Evolutionary conservation across 2,888 invertebrate genomes (phyloP).

Genomic region (Trisateles emortualis): DNA sequence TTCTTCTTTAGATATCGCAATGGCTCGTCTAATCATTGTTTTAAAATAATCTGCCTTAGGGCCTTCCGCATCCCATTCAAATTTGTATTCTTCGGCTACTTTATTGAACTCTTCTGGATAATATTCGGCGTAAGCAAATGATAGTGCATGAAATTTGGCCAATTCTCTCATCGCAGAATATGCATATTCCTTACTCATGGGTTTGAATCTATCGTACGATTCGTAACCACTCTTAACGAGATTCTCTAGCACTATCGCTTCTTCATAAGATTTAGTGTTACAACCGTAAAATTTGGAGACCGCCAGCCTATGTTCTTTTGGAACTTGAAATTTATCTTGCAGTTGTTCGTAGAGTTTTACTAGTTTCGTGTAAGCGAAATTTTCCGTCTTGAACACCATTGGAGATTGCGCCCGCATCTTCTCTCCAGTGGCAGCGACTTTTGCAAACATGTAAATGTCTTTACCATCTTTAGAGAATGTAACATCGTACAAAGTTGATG

Average conservation of each 20-base stretch:
- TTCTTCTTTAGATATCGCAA: neutral
- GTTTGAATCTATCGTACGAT: slow-evolving; percentile 38
- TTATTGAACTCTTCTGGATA: slow-evolving; percentile 61
- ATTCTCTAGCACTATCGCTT: slow-evolving; percentile 25
- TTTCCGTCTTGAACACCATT: slow-evolving; percentile 59
- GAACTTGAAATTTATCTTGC: slow-evolving; percentile 52
- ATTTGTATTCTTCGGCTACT: slow-evolving; percentile 39
- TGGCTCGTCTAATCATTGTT: neutral
- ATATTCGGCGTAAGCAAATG: slow-evolving; percentile 55
- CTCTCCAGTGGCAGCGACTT: slow-evolving; percentile 61
- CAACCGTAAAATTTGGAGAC: slow-evolving; percentile 58
- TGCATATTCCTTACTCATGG: slow-evolving; percentile 66
- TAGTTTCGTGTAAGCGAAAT: slow-evolving; percentile 58
- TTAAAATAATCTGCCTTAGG: neutral
- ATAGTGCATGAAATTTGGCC: slow-evolving; percentile 75
- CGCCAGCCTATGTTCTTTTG: slow-evolving; percentile 51
- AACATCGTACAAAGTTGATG: slow-evolving; percentile 47
- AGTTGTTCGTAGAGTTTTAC: slow-evolving; percentile 51
- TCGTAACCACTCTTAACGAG: slow-evolving; percentile 36
- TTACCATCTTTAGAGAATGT: slow-evolving; percentile 36
- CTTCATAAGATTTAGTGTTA: slow-evolving; percentile 9
- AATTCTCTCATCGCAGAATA: slow-evolving; percentile 57
- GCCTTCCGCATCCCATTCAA: slow-evolving; percentile 18
- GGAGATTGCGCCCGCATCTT: slow-evolving; percentile 47
- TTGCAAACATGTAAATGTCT: slow-evolving; percentile 59